phyloP scores from a whole-genome alignment of 2,113 vertebrate species.

The Xerus inauris region DNA sequence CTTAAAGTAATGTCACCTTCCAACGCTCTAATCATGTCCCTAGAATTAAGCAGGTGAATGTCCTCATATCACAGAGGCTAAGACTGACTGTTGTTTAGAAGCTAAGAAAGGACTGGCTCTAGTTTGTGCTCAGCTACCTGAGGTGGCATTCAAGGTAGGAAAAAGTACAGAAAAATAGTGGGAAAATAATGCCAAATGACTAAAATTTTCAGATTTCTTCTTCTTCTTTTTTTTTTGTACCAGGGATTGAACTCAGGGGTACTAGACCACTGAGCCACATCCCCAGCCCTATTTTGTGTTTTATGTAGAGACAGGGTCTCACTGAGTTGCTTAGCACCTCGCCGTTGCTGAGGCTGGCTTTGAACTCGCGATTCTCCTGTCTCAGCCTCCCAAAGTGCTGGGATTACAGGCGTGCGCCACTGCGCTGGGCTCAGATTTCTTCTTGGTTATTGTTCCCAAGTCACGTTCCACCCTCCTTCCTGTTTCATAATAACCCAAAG shows the following conservation, averaged over 20 bases:
- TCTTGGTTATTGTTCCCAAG: conserved; percentile 8
- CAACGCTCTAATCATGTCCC: background rate
- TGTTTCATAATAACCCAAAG: conserved; percentile 43
- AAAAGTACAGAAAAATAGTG: background rate
- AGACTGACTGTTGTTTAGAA: background rate
- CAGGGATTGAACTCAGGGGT: too few species aligned
- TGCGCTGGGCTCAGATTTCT: conserved; percentile 54
- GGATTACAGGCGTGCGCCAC: too few species aligned
- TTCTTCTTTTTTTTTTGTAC: too few species aligned
- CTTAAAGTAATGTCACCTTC: conserved; percentile 5
- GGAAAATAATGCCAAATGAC: conserved; percentile 6
- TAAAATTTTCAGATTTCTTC: conserved; percentile 41
- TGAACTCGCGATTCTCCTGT: too few species aligned
- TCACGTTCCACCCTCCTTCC: background rate
- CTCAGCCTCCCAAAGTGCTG: too few species aligned
- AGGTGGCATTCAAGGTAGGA: background rate
- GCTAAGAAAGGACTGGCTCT: background rate
- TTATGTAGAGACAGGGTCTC: too few species aligned
- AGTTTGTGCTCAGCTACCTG: background rate
- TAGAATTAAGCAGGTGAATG: conserved; percentile 1
- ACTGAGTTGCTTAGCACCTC: too few species aligned
- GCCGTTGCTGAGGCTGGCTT: too few species aligned
- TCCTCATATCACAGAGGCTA: background rate
- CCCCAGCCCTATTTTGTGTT: too few species aligned
- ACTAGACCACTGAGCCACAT: too few species aligned